These are phyloP conservation scores for Peromyscus eremicus DNA, from an alignment of 2,797 vertebrate species.

Conservation along the genomic window DNA sequence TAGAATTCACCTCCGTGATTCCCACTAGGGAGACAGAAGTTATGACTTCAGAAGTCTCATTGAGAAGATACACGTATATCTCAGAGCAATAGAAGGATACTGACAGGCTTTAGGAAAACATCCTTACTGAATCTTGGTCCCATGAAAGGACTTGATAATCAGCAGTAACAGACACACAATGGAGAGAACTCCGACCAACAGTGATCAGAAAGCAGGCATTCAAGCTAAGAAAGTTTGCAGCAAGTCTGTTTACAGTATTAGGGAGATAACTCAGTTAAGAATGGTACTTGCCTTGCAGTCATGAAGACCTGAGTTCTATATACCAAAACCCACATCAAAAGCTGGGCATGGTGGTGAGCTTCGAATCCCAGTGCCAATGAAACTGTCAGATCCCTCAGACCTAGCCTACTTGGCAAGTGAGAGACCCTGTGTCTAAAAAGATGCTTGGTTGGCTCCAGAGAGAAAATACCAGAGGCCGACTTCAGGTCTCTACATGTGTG, in stretches of 20 bases:
- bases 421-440: neutral
- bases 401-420: neutral
- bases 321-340: neutral
- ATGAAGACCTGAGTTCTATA: neutral
- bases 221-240: neutral
- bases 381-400: neutral
- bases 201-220: neutral
- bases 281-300: neutral
- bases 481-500: neutral
- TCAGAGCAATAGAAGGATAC: neutral
- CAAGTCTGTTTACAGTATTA: neutral
- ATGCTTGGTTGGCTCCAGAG: neutral
- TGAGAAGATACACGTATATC: neutral
- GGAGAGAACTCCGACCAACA: neutral
- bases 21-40: neutral
- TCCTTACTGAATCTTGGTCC: neutral
- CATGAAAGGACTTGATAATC: neutral
- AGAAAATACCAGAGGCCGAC: too few relatives aligned
- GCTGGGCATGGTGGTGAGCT: neutral
- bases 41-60: conserved; percentile 32
- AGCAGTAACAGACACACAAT: neutral
- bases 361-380: neutral
- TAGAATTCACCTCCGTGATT: neutral
- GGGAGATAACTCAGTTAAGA: neutral
- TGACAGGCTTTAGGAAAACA: neutral